phyloP scores from a whole-genome alignment of 1,140 invertebrate species.

The Lepidurus apus region DNA sequence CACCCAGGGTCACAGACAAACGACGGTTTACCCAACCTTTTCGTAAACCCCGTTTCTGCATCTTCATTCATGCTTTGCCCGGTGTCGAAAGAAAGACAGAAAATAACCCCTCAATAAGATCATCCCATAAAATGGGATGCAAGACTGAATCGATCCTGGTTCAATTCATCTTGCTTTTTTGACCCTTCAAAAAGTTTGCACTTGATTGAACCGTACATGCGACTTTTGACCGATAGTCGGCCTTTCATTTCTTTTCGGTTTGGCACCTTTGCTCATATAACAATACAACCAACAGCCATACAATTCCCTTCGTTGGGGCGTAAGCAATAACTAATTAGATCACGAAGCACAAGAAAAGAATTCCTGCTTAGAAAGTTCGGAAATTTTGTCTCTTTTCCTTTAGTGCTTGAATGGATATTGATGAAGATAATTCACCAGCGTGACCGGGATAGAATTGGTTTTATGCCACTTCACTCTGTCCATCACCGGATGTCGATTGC shows the following conservation, averaged over 20 bases:
- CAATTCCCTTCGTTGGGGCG: neutral
- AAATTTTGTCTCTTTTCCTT: neutral
- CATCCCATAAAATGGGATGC: conserved; percentile 1
- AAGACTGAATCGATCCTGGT: neutral
- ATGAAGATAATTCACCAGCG: conserved; percentile 56
- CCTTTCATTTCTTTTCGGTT: neutral
- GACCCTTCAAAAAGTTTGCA: neutral
- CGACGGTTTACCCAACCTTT: too few species aligned
- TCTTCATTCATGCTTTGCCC: neutral
- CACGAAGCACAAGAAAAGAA: neutral
- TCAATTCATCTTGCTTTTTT: neutral
- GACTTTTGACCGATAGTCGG: neutral
- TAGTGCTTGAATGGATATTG: conserved; percentile 55
- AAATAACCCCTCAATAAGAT: neutral
- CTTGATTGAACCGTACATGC: neutral
- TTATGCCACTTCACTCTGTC: neutral
- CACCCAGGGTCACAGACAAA: neutral
- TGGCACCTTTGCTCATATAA: neutral
- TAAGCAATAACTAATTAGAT: neutral
- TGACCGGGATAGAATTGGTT: conserved; percentile 47
- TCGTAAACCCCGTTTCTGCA: neutral
- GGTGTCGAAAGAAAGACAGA: neutral
- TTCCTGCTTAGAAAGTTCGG: neutral
- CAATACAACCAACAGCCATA: neutral
- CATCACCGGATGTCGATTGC: conserved; percentile 49